These are phyloP conservation scores for Mustelus asterias DNA, from an alignment of 2,113 vertebrate species.

Conservation along the genomic window DNA sequence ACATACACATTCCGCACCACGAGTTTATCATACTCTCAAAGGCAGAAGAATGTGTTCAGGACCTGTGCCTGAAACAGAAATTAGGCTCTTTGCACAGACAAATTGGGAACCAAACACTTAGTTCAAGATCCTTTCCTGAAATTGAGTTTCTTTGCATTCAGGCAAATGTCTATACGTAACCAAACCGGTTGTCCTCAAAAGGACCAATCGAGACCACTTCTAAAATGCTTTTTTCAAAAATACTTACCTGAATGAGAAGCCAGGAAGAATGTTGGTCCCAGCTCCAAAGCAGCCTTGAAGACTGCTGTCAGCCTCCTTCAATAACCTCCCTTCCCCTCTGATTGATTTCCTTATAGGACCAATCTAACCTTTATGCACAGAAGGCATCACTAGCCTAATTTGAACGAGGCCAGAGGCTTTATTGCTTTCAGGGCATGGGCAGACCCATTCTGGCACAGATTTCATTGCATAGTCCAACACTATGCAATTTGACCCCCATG, in stretches of 20 bases:
- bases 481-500: not conserved
- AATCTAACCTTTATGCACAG: not conserved
- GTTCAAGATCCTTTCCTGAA: not conserved
- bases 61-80: not conserved
- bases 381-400: not conserved
- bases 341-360: not conserved
- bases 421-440: not conserved
- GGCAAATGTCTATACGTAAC: not conserved
- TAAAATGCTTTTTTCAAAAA: not conserved
- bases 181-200: not conserved
- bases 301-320: not conserved
- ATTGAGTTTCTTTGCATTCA: not conserved
- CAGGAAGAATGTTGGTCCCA: not conserved
- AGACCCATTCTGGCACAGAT: not conserved
- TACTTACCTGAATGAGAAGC: not conserved
- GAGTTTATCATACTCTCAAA: not conserved
- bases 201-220: not conserved
- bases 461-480: not conserved
- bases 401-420: not conserved
- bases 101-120: not conserved
- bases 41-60: not conserved
- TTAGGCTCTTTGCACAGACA: not conserved
- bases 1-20: no score
- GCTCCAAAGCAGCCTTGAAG: not conserved
- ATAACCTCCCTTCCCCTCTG: not conserved